Evolutionary conservation across 2,797 vertebrate species (phyloP), one percentile per base, ranked within the genome.

Genomic region (Ibycter americanus): DNA sequence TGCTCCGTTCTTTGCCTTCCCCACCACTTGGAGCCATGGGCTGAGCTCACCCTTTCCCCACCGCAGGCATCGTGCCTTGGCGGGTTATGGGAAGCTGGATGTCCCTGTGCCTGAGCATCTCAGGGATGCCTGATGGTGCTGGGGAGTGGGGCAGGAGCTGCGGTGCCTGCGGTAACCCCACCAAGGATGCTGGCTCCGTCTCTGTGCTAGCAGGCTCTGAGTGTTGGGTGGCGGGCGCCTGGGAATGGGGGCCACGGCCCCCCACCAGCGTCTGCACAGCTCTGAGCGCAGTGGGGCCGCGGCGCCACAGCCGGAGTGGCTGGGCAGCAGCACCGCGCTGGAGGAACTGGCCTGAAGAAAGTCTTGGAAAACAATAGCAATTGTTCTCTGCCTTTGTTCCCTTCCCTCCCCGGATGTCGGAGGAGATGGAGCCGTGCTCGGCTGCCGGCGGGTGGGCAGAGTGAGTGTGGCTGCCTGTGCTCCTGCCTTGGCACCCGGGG

Each of bases 331-430:
- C 66, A 3, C 1, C 0, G 0, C 2, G 1, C 79, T 38, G 83
- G 80, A 67, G 82, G 46, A 82, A n/a, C 83, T 47, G 47, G 80
- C 95, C 86, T 1, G 11, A 90, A 96, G 86, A 95, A 93, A 93
- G 95, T 27, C 15, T 1, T 15, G 77, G 63, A 19, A 62, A 94
- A 97, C 96, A 97, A 97, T 97, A 70, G 92, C 83, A 94, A 97
- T 96, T 97, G 96, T 97, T 97, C 89, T 90, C 58, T 47, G 56
- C 29, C 84, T 94, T 94, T 93, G 83, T 95, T 96, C 83, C 54
- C 80, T 59, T 82, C 58, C 77, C 70, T 90, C 27, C 8, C 90
- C 81, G 54, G 95, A 97, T 91, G 89, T 34, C 3, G 3, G 66
- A 13, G 77, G 74, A 63, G 88, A 65, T 11, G 91, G 65, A 82